phyloP scores from a whole-genome alignment of 92 coral and sea anemone species.

The Scolanthus callimorphus region DNA sequence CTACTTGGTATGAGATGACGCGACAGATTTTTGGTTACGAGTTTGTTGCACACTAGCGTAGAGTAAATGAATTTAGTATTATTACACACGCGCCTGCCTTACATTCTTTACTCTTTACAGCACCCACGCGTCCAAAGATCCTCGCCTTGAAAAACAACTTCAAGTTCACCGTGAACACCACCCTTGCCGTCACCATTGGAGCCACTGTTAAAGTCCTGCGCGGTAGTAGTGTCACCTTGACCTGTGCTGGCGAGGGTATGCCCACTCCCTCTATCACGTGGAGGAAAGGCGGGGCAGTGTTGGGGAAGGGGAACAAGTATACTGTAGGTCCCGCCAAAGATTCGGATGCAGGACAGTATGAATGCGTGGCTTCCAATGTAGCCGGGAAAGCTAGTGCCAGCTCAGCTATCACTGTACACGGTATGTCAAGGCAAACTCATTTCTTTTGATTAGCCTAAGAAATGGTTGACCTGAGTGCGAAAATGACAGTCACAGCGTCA shows the following conservation, averaged over 20 bases:
- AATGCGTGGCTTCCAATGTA: constrained; percentile 68
- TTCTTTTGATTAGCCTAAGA: no score
- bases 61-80: no score
- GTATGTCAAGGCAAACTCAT: constrained; percentile 10
- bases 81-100: no score
- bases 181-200: constrained; percentile 44
- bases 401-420: constrained; percentile 43
- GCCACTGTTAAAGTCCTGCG: constrained; percentile 43
- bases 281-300: constrained; percentile 34
- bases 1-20: no score
- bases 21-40: no score
- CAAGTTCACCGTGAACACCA: constrained; percentile 5
- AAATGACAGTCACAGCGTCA: no score
- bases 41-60: no score
- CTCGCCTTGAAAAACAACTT: constrained; percentile 15
- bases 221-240: constrained; percentile 59
- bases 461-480: no score
- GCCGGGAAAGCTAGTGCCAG: constrained; percentile 37
- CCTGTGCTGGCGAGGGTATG: constrained; percentile 61
- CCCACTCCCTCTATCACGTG: constrained; percentile 61
- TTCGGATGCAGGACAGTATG: constrained; percentile 39
- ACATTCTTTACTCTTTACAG: no score
- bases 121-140: constrained; percentile 43
- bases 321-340: constrained; percentile 12
- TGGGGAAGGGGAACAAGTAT: constrained; percentile 8